Evolutionary conservation across 2,888 invertebrate genomes (phyloP).

Genomic region (Salticus scenicus): DNA sequence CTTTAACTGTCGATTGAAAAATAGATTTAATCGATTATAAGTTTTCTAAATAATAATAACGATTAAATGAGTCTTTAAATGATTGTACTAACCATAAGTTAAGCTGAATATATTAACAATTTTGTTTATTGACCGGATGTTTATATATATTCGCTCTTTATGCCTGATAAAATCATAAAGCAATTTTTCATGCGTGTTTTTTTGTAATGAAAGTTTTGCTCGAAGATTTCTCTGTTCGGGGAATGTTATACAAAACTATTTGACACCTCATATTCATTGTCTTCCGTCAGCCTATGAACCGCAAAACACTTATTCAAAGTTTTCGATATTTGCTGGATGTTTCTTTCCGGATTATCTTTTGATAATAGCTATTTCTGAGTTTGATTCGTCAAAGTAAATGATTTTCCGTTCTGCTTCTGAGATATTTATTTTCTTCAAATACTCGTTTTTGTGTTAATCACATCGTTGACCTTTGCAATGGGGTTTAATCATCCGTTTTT

Average conservation of each 20-base stretch:
- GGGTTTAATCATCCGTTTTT: slow-evolving; percentile 47
- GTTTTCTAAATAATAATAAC: too few relatives aligned
- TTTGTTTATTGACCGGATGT: neutral
- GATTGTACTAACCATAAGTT: too few relatives aligned
- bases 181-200: neutral
- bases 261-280: slow-evolving; percentile 9
- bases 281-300: slow-evolving; percentile 22
- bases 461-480: slow-evolving; percentile 62
- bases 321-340: slow-evolving; percentile 26
- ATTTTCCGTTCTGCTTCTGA: slow-evolving; percentile 32
- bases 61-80: too few relatives aligned
- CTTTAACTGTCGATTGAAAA: too few relatives aligned
- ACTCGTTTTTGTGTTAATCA: slow-evolving; percentile 45
- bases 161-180: neutral
- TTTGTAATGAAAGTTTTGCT: neutral
- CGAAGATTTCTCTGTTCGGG: too few relatives aligned
- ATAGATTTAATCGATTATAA: too few relatives aligned
- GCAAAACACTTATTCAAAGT: neutral
- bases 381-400: slow-evolving; percentile 37
- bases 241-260: too few relatives aligned
- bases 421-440: slow-evolving; percentile 42
- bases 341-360: slow-evolving; percentile 52
- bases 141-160: neutral
- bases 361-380: slow-evolving; percentile 38
- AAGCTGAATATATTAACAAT: too few relatives aligned